Conservation (phyloP, 2,113 vertebrate genomes). For the Tenrec ecaudatus region DNA sequence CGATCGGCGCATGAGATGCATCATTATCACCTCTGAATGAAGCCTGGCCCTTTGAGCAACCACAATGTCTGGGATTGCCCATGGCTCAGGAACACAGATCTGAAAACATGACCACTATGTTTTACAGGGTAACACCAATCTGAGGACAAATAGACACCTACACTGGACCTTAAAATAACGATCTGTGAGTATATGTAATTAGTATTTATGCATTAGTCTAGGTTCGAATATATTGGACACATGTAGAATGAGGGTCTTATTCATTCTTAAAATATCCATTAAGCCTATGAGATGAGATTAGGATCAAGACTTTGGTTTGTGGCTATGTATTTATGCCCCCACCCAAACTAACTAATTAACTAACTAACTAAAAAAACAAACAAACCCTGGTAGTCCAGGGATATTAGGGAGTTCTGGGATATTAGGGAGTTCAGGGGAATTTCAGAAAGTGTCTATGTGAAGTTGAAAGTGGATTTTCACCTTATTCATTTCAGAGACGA, state of each 20-base stretch:
- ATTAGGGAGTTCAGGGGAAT: neutral
- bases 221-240: neutral
- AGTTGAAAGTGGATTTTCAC: conserved; percentile 56
- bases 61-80: neutral
- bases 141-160: neutral
- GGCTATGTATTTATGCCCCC: neutral
- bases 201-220: conserved; percentile 29
- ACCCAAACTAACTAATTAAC: too few relatives aligned
- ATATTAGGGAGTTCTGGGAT: neutral
- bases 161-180: neutral
- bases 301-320: neutral
- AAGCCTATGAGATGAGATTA: conserved; percentile 31
- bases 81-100: neutral
- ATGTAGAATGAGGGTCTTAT: neutral
- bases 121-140: neutral
- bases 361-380: too few relatives aligned
- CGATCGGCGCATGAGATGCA: neutral
- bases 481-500: conserved; percentile 22
- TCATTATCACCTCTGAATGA: conserved; percentile 40
- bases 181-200: neutral
- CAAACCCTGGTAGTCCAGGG: neutral
- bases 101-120: conserved; percentile 6
- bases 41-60: neutral
- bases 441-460: conserved; percentile 19
- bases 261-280: neutral